phyloP scores from a whole-genome alignment of 2,797 vertebrate genomes.

The Trichosurus vulpecula region DNA sequence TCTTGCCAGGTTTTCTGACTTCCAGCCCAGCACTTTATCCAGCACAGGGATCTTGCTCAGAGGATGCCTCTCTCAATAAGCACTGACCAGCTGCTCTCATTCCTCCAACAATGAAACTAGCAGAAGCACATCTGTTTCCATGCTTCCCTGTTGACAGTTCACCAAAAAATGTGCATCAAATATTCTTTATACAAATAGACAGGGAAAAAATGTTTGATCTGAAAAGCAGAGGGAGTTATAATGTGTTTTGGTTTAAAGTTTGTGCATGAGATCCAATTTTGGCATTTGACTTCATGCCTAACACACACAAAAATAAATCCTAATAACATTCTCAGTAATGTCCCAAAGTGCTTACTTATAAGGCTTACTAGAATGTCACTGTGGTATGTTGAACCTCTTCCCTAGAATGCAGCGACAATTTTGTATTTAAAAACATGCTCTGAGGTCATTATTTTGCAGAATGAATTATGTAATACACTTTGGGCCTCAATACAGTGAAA shows the following conservation, averaged over 20 bases:
- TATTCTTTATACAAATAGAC: constrained; percentile 67
- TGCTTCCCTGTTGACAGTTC: constrained; percentile 61
- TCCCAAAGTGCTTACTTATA: constrained; percentile 24
- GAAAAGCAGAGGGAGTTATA: constrained; percentile 56
- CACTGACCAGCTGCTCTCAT: constrained; percentile 65
- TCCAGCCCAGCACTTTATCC: neutral
- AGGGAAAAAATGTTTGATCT: constrained; percentile 59
- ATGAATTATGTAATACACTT: constrained; percentile 32
- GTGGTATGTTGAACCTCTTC: neutral
- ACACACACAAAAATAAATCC: constrained; percentile 32
- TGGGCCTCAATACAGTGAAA: constrained; percentile 9
- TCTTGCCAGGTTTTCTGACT: constrained; percentile 38
- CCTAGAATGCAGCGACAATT: neutral
- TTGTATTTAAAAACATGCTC: constrained; percentile 21
- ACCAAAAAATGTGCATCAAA: constrained; percentile 58
- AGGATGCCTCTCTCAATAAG: constrained; percentile 1
- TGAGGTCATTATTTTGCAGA: constrained; percentile 25
- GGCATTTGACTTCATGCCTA: constrained; percentile 54
- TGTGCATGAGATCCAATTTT: constrained; percentile 66
- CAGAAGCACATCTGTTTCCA: constrained; percentile 74
- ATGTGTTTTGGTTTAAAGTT: constrained; percentile 59
- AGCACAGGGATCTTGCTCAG: neutral
- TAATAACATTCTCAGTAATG: constrained; percentile 44
- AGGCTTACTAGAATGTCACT: constrained; percentile 12
- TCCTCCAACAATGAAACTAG: constrained; percentile 65